These are phyloP conservation scores for Adelphocoris suturalis DNA, from an alignment of 2,888 invertebrate species.

Conservation along the genomic window DNA sequence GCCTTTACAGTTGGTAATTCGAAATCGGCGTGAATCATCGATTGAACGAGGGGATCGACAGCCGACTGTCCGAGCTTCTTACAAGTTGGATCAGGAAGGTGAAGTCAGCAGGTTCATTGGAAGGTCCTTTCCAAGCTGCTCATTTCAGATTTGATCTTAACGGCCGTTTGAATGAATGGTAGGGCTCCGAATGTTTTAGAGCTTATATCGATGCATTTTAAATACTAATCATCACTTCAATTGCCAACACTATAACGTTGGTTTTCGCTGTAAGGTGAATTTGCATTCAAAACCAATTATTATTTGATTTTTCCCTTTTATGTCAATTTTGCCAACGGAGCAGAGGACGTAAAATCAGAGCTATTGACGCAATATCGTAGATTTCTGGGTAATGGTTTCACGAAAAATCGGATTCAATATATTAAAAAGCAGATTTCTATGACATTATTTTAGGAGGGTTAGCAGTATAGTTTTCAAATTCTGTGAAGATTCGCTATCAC, in stretches of 20 bases:
- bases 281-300: no score
- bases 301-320: no score
- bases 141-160: slow-evolving; percentile 31
- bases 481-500: no score
- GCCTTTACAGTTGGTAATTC: slow-evolving; percentile 16
- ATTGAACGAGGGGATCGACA: slow-evolving; percentile 22
- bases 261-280: no score
- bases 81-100: neutral
- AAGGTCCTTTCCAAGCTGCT: neutral
- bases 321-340: no score
- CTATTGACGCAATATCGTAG: no score
- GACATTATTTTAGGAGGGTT: no score
- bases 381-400: no score
- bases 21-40: slow-evolving; percentile 36
- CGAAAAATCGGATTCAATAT: no score
- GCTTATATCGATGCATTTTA: neutral
- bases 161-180: slow-evolving; percentile 4
- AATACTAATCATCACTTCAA: neutral
- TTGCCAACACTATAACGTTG: neutral
- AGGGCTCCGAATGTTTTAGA: neutral
- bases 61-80: slow-evolving; percentile 26
- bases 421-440: no score
- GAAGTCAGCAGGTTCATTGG: neutral
- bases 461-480: no score
- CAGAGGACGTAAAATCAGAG: no score